A percentile compares a stretch with the other conserved stretches of the same genome.
phyloP scores from a whole-genome alignment of 2,888 invertebrate species.

The Callimorpha dominula region DNA sequence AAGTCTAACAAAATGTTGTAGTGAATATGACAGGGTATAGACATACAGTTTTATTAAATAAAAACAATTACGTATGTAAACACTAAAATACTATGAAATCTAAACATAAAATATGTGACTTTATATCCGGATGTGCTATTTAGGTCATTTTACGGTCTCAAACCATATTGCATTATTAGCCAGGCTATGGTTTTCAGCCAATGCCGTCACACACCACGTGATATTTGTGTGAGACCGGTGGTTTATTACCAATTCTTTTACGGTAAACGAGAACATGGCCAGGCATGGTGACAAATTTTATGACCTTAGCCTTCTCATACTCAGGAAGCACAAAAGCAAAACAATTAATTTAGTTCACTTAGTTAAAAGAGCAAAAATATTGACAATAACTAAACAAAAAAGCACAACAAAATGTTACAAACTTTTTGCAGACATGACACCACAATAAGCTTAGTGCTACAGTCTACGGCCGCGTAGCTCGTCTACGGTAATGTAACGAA shows the following conservation, averaged over 20 bases:
- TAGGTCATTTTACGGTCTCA: too few relatives aligned
- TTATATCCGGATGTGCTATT: too few relatives aligned
- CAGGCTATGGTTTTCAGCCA: too few relatives aligned
- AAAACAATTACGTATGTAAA: too few relatives aligned
- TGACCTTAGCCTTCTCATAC: neutral
- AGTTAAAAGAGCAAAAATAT: neutral
- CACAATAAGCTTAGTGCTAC: slow-evolving; percentile 36
- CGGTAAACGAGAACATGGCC: too few relatives aligned
- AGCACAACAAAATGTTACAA: slow-evolving; percentile 5
- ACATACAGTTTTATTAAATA: neutral
- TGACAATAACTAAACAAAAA: neutral
- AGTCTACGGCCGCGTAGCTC: slow-evolving; percentile 48
- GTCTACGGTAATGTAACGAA: slow-evolving; percentile 51
- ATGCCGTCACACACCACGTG: too few relatives aligned
- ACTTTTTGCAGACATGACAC: slow-evolving; percentile 34
- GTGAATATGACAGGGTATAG: neutral
- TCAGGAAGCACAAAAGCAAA: neutral
- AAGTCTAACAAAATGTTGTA: neutral
- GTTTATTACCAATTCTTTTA: too few relatives aligned
- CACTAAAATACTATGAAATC: neutral
- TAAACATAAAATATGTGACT: neutral
- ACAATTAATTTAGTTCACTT: neutral
- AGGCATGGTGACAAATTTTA: neutral
- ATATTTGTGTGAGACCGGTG: too few relatives aligned
- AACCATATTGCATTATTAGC: too few relatives aligned